Base-by-base conservation (phyloP, 2,888 invertebrate species). In the Bursaphelenchus okinawaensis region DNA sequence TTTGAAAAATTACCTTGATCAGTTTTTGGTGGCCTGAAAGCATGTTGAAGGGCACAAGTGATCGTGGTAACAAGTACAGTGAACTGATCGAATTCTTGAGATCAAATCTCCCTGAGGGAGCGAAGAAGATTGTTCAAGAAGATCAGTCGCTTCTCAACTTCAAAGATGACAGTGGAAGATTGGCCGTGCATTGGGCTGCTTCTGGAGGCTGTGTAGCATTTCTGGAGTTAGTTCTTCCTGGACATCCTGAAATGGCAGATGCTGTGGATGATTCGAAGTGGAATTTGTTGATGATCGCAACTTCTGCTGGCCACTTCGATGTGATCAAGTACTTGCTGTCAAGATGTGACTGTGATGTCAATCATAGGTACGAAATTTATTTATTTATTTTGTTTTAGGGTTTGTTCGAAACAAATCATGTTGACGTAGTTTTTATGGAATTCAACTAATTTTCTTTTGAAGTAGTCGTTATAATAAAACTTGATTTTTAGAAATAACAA, bases 261-360 rank as follows among this genome's bases (percentile, higher is more conserved):
- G 23, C 16, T 6, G 19, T n/a, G 6, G 70, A 70, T 57, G 64
- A 71, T 19, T 19, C 50, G 8, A 73, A 71, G 12, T 84, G 84
- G 84, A 84, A 83, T 9, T 79, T 84, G n/a, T 64, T 85, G 68
- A 84, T 85, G 82, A 83, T 84, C 58, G 83, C 84, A 16, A 68
- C 79, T 4, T 84, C 84, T 19, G 83, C 84, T 63, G 84, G 84
- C 9, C 71, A 81, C 12, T 19, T 93, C 60, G 94, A 94, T 83
- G 93, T 95, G 7, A 93, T 93, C 0, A 93, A 93, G 81, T 92
- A 90, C 76, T 86, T 96, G 1, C 84, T 65, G 27, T 92, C 55
- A 7, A 63, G 24, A 75, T 92, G 93, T 20, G 90, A 55, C 0
- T 29, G 50, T 24, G 71, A 75, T 29, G 66, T 70, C 23, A 70